phyloP scores from a whole-genome alignment of 2,888 invertebrate species.

The Leptopterna dolabrata region DNA sequence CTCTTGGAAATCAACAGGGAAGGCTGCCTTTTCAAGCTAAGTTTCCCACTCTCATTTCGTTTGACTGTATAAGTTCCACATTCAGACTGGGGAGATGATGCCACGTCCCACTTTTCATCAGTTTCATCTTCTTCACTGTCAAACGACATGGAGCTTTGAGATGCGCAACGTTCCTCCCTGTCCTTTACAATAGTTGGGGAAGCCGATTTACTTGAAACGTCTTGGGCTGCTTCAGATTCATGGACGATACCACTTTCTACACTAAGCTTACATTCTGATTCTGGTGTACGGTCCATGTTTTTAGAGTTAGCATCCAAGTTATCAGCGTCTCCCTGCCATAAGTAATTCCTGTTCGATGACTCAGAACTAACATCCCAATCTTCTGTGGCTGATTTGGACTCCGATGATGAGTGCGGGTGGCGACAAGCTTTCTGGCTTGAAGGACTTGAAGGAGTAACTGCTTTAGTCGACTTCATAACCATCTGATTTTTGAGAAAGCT shows the following conservation, averaged over 20 bases:
- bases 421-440: neutral
- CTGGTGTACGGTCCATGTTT: neutral
- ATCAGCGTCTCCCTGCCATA: neutral
- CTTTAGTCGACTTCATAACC: neutral
- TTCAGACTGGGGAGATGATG: neutral
- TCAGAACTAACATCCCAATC: neutral
- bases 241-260: neutral
- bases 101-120: neutral
- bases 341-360: neutral
- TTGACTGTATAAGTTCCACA: neutral
- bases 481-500: neutral
- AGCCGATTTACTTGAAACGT: neutral
- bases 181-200: neutral
- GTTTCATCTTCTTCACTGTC: neutral
- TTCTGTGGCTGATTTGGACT: neutral
- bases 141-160: neutral
- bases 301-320: neutral
- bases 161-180: neutral
- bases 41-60: neutral
- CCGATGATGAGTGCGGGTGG: neutral
- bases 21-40: neutral
- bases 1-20: neutral
- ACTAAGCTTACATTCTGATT: neutral
- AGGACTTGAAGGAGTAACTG: neutral
- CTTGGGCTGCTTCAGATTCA: neutral